phyloP scores from a whole-genome alignment of 2,888 invertebrate genomes.

The Drosophila subquinaria region DNA sequence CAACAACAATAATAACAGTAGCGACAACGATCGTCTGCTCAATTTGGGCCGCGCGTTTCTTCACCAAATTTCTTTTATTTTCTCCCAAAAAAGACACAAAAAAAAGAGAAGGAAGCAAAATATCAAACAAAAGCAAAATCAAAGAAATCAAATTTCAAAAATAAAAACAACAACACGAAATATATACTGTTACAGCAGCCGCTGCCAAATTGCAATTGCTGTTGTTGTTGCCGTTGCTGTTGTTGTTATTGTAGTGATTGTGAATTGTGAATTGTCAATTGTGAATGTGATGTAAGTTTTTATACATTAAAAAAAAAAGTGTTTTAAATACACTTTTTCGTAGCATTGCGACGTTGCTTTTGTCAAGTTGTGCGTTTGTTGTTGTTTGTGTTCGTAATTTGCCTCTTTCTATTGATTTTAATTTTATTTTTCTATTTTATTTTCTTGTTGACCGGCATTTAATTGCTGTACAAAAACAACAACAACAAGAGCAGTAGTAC shows the following conservation, averaged over 20 bases:
- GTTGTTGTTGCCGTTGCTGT: conserved; percentile 17
- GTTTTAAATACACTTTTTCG: conserved; percentile 33
- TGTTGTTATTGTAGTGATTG: conserved; percentile 24
- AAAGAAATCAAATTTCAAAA: conserved; percentile 76
- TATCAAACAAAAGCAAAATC: conserved; percentile 64
- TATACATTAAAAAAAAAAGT: conserved; percentile 29
- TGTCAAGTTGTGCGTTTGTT: conserved; percentile 22
- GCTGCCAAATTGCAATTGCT: conserved; percentile 47
- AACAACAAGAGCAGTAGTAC: not conserved
- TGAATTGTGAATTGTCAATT: conserved; percentile 33
- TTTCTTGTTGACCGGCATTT: conserved; percentile 44
- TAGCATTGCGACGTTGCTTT: conserved; percentile 9
- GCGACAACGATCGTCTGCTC: conserved; percentile 41
- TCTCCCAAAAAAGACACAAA: conserved; percentile 38
- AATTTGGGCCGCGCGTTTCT: conserved; percentile 63
- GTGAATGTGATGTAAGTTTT: conserved; percentile 74
- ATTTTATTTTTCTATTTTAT: conserved; percentile 18
- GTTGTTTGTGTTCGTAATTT: conserved; percentile 31
- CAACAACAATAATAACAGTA: conserved; percentile 28
- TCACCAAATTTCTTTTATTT: conserved; percentile 68
- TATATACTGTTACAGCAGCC: conserved; percentile 36
- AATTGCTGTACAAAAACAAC: conserved; percentile 18
- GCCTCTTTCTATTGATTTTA: conserved; percentile 20
- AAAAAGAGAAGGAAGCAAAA: conserved; percentile 59
- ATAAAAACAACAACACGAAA: conserved; percentile 39